Conservation (phyloP, 1,140 invertebrate genomes). For the Drosophila suzukii region DNA sequence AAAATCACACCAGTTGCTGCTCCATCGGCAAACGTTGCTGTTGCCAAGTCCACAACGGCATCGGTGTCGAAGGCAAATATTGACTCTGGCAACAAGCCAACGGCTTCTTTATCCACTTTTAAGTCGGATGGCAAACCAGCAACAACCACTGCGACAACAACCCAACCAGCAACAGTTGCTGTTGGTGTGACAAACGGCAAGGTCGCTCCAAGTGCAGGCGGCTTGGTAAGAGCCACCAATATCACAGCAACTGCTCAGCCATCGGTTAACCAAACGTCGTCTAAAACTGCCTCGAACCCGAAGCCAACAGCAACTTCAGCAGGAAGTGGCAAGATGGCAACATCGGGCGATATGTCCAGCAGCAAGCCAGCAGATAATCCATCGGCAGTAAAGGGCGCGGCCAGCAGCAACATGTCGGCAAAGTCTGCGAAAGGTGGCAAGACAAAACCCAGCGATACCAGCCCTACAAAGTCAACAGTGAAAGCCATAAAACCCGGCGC, state of each 20-base stretch:
- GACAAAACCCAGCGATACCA: slow-evolving; percentile 26
- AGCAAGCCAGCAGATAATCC: slow-evolving; percentile 6
- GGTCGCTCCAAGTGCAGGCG: slow-evolving; percentile 5
- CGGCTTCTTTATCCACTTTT: slow-evolving; percentile 6
- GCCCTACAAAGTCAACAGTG: slow-evolving; percentile 36
- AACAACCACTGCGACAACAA: slow-evolving; percentile 5
- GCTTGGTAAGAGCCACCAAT: background rate
- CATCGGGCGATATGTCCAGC: slow-evolving; percentile 1
- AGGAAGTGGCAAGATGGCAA: slow-evolving; percentile 11
- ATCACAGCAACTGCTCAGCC: slow-evolving; percentile 1
- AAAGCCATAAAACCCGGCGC: slow-evolving; percentile 30
- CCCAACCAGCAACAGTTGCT: slow-evolving; percentile 3
- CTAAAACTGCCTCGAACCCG: slow-evolving; percentile 11
- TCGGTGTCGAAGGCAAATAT: slow-evolving; percentile 27
- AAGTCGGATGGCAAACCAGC: slow-evolving; percentile 19
- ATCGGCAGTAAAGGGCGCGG: background rate
- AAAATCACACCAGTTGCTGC: slow-evolving; percentile 23
- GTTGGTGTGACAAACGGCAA: slow-evolving; percentile 19
- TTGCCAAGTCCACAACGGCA: background rate
- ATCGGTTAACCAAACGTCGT: background rate
- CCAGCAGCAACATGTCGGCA: slow-evolving; percentile 33
- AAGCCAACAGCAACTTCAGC: slow-evolving; percentile 2
- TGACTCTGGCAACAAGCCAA: slow-evolving; percentile 33
- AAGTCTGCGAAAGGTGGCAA: slow-evolving; percentile 37
- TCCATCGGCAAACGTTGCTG: slow-evolving; percentile 10